phyloP scores from a whole-genome alignment of 2,113 vertebrate species.

The Pungitius pungitius region DNA sequence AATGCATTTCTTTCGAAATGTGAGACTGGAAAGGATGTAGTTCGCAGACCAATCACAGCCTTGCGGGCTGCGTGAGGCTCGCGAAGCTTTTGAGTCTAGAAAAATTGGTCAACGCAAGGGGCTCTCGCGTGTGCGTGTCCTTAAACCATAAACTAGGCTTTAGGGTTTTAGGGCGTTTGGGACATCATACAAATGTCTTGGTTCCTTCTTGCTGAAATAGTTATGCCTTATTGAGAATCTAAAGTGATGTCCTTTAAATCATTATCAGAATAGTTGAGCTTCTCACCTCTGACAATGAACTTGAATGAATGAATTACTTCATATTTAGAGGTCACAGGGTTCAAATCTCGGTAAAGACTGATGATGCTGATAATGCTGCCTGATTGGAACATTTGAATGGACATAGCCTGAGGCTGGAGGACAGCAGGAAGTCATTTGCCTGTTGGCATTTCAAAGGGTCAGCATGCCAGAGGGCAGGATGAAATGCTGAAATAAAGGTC shows the following conservation, averaged over 20 bases:
- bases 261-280: neutral
- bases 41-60: no score
- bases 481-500: conserved; percentile 49
- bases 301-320: neutral
- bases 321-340: neutral
- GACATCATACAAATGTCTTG: no score
- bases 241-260: neutral
- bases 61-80: no score
- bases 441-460: conserved; percentile 50
- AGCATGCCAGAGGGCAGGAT: conserved; percentile 18
- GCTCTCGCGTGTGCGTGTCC: no score
- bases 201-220: neutral
- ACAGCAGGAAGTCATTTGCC: neutral
- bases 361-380: neutral
- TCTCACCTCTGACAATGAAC: neutral
- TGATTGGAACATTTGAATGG: neutral
- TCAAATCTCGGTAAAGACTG: neutral
- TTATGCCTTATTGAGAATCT: neutral
- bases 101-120: no score
- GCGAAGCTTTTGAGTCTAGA: no score
- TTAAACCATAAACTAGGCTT: no score
- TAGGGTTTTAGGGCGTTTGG: no score
- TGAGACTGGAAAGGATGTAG: no score
- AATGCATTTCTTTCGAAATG: no score
- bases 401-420: neutral